Evolutionary conservation across 2,113 vertebrate species (phyloP).

Genomic region (Pteronura brasiliensis): DNA sequence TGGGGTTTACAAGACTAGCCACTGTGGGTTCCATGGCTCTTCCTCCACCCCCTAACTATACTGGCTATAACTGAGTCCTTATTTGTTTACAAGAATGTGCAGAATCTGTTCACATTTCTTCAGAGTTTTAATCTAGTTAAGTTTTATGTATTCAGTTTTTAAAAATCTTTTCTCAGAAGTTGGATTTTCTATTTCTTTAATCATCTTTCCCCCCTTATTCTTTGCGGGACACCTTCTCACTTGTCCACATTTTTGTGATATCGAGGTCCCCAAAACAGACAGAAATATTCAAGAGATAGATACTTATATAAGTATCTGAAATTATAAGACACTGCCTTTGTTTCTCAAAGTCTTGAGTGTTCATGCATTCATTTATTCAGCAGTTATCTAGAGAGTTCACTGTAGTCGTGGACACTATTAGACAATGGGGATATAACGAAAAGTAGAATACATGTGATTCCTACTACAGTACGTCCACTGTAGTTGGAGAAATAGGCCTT

Average conservation of each 20-base stretch:
- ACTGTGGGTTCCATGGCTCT: rapidly evolving
- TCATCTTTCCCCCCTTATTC: not conserved
- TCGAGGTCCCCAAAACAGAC: not conserved
- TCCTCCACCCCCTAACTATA: not conserved
- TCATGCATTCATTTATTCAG: not conserved
- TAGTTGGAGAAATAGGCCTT: not conserved
- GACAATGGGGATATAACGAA: not conserved
- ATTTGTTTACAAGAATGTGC: not conserved
- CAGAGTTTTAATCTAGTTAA: not conserved
- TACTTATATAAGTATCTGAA: not conserved
- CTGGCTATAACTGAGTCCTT: not conserved
- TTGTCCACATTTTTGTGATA: not conserved
- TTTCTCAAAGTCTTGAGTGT: not conserved
- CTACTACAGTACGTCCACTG: not conserved
- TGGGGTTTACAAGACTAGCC: not conserved
- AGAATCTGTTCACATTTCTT: not conserved
- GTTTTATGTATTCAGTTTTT: not conserved
- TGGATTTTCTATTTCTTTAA: not conserved
- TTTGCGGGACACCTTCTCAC: not conserved
- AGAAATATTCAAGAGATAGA: not conserved
- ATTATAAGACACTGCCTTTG: not conserved
- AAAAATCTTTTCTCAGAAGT: not conserved
- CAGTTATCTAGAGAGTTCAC: not conserved
- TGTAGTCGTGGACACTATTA: not conserved
- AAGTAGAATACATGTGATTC: not conserved